phyloP scores from a whole-genome alignment of 2,113 vertebrate genomes.

The Noctilio leporinus region DNA sequence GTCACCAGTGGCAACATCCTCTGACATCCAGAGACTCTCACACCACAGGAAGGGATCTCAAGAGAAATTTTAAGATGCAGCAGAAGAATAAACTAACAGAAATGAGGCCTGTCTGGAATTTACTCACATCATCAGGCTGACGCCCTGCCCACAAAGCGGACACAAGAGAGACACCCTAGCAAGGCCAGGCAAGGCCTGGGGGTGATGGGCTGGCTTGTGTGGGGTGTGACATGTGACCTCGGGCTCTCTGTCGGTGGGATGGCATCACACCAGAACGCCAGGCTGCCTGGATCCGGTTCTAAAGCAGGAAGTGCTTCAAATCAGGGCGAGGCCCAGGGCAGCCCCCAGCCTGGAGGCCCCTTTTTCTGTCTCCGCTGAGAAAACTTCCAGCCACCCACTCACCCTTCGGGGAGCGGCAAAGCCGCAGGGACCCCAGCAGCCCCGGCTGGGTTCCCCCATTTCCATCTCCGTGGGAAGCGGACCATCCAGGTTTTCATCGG shows the following conservation, averaged over 20 bases:
- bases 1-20: too few species aligned
- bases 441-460: neutral
- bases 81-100: neutral
- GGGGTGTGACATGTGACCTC: too few species aligned
- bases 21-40: too few species aligned
- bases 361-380: neutral
- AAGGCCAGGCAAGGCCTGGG: neutral
- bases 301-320: rapidly evolving
- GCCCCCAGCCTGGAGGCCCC: neutral
- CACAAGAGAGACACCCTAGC: too few species aligned
- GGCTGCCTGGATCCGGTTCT: neutral
- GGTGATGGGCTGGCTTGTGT: rapidly evolving
- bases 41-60: neutral
- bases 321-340: neutral
- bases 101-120: neutral
- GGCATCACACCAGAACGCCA: too few species aligned
- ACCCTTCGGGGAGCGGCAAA: neutral
- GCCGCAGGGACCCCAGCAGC: neutral
- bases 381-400: too few species aligned
- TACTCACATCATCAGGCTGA: neutral
- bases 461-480: neutral
- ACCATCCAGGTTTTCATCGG: neutral
- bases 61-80: neutral
- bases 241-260: neutral
- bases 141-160: too few species aligned